These are phyloP conservation scores for Eulemur rubriventer DNA, from an alignment of 2,797 vertebrate species.

Conservation along the genomic window DNA sequence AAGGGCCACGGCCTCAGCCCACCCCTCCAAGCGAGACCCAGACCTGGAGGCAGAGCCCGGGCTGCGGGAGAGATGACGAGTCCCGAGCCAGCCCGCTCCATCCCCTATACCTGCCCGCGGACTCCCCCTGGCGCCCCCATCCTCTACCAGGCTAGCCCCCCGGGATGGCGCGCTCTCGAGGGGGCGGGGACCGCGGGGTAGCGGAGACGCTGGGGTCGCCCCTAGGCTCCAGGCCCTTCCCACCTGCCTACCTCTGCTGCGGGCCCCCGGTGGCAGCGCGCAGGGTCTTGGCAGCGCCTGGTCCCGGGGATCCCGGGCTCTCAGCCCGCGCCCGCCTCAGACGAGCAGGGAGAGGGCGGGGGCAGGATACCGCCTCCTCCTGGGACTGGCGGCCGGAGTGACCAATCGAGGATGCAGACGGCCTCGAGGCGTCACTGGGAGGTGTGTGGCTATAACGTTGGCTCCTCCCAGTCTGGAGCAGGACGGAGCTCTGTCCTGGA, in stretches of 20 bases:
- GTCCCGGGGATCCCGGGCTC: background rate
- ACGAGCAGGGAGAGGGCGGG: background rate
- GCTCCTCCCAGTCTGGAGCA: background rate
- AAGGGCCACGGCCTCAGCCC: background rate
- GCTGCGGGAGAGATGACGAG: background rate
- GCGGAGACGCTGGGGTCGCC: background rate
- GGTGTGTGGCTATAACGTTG: background rate
- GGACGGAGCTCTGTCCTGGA: background rate
- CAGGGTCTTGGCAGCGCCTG: background rate
- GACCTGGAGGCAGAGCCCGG: background rate
- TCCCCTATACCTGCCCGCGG: background rate
- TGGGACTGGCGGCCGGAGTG: constrained; percentile 25
- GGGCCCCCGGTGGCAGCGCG: background rate
- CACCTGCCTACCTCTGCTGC: constrained; percentile 45
- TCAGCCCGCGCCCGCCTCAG: background rate
- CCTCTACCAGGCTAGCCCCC: background rate
- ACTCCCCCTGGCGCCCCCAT: background rate
- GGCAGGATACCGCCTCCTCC: constrained; percentile 13
- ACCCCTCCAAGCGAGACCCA: background rate
- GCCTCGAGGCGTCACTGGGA: constrained; percentile 6
- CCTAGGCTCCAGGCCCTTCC: background rate
- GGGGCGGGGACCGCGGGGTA: background rate
- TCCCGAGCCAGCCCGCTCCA: background rate
- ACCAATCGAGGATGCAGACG: background rate
- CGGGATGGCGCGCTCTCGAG: background rate